Evolutionary conservation across 2,113 vertebrate species (phyloP).

Genomic region (Anguilla japonica): DNA sequence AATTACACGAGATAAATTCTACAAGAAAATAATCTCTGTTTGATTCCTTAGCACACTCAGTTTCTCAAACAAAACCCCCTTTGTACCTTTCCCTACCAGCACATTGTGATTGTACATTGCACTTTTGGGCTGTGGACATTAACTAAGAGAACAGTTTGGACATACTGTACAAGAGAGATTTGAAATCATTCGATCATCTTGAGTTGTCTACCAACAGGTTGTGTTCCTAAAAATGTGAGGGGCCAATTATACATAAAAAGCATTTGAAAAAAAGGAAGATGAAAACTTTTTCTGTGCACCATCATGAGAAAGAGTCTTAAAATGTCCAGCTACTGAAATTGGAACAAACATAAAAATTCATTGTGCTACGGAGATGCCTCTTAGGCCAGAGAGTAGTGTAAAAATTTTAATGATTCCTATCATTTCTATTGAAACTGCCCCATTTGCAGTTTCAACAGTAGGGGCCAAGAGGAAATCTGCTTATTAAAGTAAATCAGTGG

Average conservation of each 20-base stretch:
- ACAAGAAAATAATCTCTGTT: background rate
- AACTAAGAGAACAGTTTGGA: background rate
- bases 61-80: background rate
- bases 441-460: background rate
- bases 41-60: background rate
- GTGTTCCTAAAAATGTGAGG: background rate
- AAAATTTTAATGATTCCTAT: background rate
- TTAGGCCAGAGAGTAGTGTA: background rate
- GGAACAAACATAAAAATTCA: background rate
- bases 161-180: background rate
- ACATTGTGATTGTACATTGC: background rate
- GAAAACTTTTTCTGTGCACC: background rate
- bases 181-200: background rate
- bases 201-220: background rate
- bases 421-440: background rate
- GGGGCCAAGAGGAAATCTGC: background rate
- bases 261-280: background rate
- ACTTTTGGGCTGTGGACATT: constrained; percentile 5
- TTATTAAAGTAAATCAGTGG: background rate
- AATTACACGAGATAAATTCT: constrained; percentile 5
- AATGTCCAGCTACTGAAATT: background rate
- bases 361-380: constrained; percentile 2
- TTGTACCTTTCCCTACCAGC: background rate
- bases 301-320: background rate
- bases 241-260: background rate